Percentiles rank a stretch among this genome's conserved stretches.
Evolutionary conservation across 2,888 invertebrate species (phyloP).

Genomic region (Timema podura): DNA sequence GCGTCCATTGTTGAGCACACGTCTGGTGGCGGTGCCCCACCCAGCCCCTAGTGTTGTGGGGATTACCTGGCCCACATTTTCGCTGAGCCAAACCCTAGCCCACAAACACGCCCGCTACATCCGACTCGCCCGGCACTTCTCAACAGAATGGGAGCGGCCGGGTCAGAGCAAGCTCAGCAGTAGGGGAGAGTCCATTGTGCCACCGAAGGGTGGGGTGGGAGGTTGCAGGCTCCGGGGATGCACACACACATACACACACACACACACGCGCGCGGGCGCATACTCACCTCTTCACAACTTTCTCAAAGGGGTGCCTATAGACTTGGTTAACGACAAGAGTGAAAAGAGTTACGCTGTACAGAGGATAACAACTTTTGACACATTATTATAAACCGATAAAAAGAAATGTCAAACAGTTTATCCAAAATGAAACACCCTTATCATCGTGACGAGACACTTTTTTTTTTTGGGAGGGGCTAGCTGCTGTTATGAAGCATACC

Average conservation of each 20-base stretch:
- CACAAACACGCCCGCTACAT: slow-evolving; percentile 18
- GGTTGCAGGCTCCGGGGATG: neutral
- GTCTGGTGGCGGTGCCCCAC: slow-evolving; percentile 25
- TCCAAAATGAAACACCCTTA: too few relatives aligned
- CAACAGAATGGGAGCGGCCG: slow-evolving; percentile 31
- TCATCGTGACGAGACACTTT: too few relatives aligned
- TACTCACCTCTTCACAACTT: too few relatives aligned
- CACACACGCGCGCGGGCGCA: neutral
- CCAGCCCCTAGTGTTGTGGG: slow-evolving; percentile 20
- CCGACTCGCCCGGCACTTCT: slow-evolving; percentile 27
- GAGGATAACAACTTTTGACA: too few relatives aligned
- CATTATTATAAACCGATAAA: too few relatives aligned
- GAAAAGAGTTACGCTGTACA: too few relatives aligned
- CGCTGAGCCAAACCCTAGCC: slow-evolving; percentile 25
- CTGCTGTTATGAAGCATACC: too few relatives aligned
- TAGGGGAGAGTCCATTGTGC: slow-evolving; percentile 23
- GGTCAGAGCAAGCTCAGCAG: slow-evolving; percentile 28
- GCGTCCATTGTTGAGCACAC: slow-evolving; percentile 24
- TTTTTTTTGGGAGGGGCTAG: too few relatives aligned
- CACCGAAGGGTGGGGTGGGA: slow-evolving; percentile 3
- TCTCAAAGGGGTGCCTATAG: too few relatives aligned
- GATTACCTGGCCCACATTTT: slow-evolving; percentile 28
- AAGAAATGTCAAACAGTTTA: too few relatives aligned
- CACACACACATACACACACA: neutral
- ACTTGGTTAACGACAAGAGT: too few relatives aligned